These are phyloP conservation scores for Peromyscus maniculatus DNA, from an alignment of 2,113 vertebrate genomes.

Conservation along the genomic window DNA sequence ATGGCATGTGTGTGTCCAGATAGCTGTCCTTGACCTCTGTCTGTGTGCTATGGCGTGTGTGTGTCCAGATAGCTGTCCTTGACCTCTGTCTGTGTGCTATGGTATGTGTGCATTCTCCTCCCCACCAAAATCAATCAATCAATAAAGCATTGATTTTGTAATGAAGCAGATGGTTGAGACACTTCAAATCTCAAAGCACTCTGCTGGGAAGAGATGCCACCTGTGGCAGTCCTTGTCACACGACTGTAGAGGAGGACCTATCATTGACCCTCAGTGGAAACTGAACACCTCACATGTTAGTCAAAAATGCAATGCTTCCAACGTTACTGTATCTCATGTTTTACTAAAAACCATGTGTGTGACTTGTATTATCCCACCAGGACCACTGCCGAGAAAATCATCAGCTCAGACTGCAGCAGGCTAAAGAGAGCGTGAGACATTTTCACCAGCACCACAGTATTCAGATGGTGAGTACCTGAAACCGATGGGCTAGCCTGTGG, in stretches of 20 bases:
- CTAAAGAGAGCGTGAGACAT: constrained; percentile 84
- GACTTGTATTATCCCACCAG: constrained; percentile 86
- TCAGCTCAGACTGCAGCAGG: constrained; percentile 88
- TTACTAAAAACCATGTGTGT: background rate
- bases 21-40: no score
- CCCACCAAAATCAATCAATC: background rate
- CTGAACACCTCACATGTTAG: background rate
- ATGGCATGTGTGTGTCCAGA: no score
- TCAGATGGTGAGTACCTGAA: constrained; percentile 91
- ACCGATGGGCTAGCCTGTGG: background rate
- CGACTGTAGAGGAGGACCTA: background rate
- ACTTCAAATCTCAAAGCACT: background rate
- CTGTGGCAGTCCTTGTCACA: background rate
- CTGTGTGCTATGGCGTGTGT: background rate
- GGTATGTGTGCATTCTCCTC: background rate
- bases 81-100: background rate
- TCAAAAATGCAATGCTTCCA: background rate
- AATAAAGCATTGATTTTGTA: background rate
- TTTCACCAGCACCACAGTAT: constrained; percentile 93
- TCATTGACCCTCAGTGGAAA: background rate
- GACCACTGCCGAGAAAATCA: constrained; percentile 93
- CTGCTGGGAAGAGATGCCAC: background rate
- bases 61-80: background rate
- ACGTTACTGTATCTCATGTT: background rate
- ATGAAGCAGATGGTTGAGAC: background rate